phyloP scores from a whole-genome alignment of 2,113 vertebrate genomes.

The Brachyhypopomus gauderio region DNA sequence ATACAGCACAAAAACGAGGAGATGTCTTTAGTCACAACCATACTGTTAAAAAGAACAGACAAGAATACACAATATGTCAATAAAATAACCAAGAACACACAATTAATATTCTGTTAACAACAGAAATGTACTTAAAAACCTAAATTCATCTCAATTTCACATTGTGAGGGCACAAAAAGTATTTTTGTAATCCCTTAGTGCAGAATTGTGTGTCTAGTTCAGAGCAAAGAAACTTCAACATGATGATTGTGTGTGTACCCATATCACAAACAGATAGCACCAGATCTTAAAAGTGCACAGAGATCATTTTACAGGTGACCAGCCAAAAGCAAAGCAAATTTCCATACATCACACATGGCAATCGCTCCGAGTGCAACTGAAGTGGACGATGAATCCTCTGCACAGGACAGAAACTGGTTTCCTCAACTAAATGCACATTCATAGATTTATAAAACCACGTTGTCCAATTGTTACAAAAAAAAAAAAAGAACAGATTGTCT shows the following conservation, averaged over 20 bases:
- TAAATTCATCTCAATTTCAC: slow-evolving; percentile 15
- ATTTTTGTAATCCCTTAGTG: background rate
- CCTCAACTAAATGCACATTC: background rate
- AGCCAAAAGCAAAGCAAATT: background rate
- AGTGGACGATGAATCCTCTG: background rate
- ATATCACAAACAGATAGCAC: background rate
- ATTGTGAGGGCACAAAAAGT: slow-evolving; percentile 1
- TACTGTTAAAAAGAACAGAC: background rate
- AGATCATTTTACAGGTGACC: background rate
- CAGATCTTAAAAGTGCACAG: background rate
- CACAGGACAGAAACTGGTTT: background rate
- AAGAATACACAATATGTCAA: slow-evolving; percentile 5
- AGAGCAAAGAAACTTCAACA: background rate
- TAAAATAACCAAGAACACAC: slow-evolving; percentile 30
- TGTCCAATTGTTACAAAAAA: background rate
- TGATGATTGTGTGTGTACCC: background rate
- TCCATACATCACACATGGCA: background rate
- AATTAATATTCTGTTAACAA: slow-evolving; percentile 43
- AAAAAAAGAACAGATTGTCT: background rate
- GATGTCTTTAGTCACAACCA: background rate
- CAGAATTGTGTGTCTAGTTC: background rate
- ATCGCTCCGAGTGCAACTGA: background rate
- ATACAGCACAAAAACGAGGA: background rate
- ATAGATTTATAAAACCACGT: background rate
- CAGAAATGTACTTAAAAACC: slow-evolving; percentile 9